Conservation (phyloP, 2,113 vertebrate genomes). For the Eolophus roseicapilla region DNA sequence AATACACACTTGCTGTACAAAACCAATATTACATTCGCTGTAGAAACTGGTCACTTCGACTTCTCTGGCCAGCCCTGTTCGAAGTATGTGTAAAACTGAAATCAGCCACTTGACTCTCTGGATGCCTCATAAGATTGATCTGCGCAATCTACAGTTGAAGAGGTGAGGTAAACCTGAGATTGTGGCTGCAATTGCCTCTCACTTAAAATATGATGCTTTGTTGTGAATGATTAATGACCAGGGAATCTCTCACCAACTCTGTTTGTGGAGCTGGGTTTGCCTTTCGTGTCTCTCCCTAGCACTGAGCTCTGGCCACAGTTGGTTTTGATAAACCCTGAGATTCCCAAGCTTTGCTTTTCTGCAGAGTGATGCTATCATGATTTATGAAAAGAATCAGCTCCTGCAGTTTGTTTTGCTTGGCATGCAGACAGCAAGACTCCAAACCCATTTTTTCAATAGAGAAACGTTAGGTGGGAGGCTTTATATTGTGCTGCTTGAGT, state of each 20-base stretch:
- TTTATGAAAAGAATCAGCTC: background rate
- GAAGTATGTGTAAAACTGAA: background rate
- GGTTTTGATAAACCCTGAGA: conserved; percentile 48
- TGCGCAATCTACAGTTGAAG: background rate
- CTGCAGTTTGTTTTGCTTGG: conserved; percentile 21
- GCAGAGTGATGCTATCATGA: conserved; percentile 9
- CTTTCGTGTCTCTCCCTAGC: background rate
- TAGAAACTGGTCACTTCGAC: background rate
- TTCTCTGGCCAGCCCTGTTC: background rate
- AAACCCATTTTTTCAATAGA: background rate
- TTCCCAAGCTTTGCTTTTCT: conserved; percentile 44
- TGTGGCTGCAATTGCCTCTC: background rate
- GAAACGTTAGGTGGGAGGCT: conserved; percentile 10
- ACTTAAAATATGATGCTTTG: conserved; percentile 23
- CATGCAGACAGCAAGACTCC: background rate
- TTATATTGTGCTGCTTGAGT: background rate
- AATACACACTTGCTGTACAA: background rate
- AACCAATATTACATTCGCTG: background rate
- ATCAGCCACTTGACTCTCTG: background rate
- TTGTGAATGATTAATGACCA: conserved; percentile 35
- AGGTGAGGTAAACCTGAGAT: background rate
- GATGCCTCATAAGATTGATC: background rate
- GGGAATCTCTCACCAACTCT: background rate
- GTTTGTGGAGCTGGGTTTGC: background rate
- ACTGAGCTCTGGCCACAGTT: background rate